Conservation (phyloP, 2,888 invertebrate species). For the Corythucha ciliata region DNA sequence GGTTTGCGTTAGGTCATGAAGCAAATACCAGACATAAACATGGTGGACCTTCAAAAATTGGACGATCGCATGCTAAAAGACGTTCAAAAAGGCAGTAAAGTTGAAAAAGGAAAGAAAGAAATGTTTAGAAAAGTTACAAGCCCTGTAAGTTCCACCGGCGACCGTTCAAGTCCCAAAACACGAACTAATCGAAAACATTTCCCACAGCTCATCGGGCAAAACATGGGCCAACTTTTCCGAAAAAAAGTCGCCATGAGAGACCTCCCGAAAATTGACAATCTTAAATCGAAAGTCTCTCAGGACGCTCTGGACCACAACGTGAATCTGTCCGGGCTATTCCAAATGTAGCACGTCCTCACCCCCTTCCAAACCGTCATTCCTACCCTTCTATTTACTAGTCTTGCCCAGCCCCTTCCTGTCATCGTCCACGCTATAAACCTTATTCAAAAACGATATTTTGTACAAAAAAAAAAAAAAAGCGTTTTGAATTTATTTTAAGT, state of each 20-base stretch:
- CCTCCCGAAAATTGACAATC: slow-evolving; percentile 59
- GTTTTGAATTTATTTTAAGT: no score
- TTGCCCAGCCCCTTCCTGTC: no score
- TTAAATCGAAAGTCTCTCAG: slow-evolving; percentile 31
- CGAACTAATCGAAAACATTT: no score
- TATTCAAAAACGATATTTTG: no score
- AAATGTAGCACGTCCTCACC: no score
- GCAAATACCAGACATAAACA: slow-evolving; percentile 73
- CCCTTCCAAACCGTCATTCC: no score
- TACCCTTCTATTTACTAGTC: no score
- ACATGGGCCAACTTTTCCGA: slow-evolving; percentile 77
- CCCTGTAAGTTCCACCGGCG: slow-evolving; percentile 47
- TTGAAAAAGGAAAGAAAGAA: slow-evolving; percentile 84
- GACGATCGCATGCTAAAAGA: slow-evolving; percentile 63
- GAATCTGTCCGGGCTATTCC: slow-evolving; percentile 14
- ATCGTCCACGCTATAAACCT: no score
- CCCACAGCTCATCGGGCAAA: slow-evolving; percentile 74
- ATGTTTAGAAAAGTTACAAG: slow-evolving; percentile 80
- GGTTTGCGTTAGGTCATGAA: slow-evolving; percentile 52
- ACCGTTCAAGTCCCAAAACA: neutral
- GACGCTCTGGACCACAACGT: slow-evolving; percentile 23
- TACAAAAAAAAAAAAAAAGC: no score
- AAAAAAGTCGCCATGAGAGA: slow-evolving; percentile 79
- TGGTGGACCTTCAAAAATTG: slow-evolving; percentile 68
- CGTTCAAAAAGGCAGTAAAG: slow-evolving; percentile 56